These are phyloP conservation scores for Cynopterus brachyotis DNA, from an alignment of 2,113 vertebrate genomes.

Conservation along the genomic window DNA sequence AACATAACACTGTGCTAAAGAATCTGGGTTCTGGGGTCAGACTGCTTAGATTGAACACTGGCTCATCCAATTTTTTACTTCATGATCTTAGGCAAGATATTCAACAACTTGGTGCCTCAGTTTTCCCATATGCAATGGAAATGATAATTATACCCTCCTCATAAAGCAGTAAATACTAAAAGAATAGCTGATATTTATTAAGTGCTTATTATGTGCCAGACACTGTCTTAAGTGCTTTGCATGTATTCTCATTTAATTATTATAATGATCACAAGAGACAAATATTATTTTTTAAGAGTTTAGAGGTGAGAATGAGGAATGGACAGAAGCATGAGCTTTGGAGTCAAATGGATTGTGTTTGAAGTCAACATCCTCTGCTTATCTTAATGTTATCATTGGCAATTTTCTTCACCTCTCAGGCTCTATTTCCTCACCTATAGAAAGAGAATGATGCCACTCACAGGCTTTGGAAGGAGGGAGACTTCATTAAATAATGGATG, in stretches of 20 bases:
- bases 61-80: not conserved
- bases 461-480: not conserved
- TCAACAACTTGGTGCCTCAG: not conserved
- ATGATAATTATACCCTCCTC: not conserved
- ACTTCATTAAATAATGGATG: not conserved
- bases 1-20: not conserved
- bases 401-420: not conserved
- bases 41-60: not conserved
- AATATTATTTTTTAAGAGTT: not conserved
- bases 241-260: not conserved
- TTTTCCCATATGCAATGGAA: not conserved
- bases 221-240: not conserved
- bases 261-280: not conserved
- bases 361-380: not conserved
- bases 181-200: not conserved
- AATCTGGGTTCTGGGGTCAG: not conserved
- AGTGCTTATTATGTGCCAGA: not conserved
- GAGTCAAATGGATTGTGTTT: not conserved
- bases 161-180: not conserved
- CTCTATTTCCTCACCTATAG: not conserved
- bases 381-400: not conserved
- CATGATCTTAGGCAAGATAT: not conserved
- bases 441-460: not conserved
- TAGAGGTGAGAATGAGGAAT: not conserved
- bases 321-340: not conserved